Evolutionary conservation across 2,113 vertebrate species (phyloP).

Genomic region (Oncorhynchus clarkii): DNA sequence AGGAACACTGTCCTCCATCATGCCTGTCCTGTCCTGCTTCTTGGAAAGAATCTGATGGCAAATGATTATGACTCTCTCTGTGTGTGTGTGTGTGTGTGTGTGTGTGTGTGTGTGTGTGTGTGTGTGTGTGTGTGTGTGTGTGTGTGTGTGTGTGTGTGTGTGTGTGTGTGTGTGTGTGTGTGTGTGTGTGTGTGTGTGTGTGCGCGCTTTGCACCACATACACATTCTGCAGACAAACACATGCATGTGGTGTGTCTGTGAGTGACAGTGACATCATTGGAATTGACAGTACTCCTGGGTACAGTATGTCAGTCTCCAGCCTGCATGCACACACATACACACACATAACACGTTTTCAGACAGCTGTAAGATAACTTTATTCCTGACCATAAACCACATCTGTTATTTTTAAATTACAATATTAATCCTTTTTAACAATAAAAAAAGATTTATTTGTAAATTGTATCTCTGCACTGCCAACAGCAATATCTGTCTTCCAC

Average conservation of each 20-base stretch:
- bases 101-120: too few relatives aligned
- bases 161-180: constrained; percentile 14
- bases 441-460: constrained; percentile 26
- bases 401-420: constrained; percentile 30
- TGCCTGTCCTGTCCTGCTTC: neutral
- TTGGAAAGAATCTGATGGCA: neutral
- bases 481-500: constrained; percentile 26
- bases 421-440: constrained; percentile 39
- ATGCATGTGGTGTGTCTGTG: neutral
- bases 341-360: constrained; percentile 31
- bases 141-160: neutral
- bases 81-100: too few relatives aligned
- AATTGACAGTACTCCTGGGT: constrained; percentile 31
- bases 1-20: neutral
- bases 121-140: too few relatives aligned
- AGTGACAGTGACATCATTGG: constrained; percentile 34
- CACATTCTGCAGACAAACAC: too few relatives aligned
- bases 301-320: constrained; percentile 17
- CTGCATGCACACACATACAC: constrained; percentile 4
- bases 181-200: too few relatives aligned
- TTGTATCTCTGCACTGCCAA: constrained; percentile 20
- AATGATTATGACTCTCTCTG: neutral
- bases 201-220: neutral
- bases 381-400: constrained; percentile 38
- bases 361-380: constrained; percentile 55